Evolutionary conservation across 2,888 invertebrate species (phyloP).

Genomic region (Xanthorhoe designata): DNA sequence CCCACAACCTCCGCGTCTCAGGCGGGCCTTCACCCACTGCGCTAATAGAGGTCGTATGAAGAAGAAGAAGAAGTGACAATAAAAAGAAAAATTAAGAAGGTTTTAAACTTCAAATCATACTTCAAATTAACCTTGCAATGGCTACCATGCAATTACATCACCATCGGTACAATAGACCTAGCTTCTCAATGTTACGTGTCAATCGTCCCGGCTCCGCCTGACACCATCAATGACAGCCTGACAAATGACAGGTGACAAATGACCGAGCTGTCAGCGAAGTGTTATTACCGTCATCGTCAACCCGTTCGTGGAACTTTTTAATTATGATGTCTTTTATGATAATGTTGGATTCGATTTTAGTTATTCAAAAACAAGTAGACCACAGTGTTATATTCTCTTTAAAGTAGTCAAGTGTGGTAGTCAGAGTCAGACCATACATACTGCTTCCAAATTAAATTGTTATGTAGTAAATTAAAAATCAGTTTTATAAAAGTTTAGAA

Average conservation of each 20-base stretch:
- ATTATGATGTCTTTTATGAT: conserved; percentile 52
- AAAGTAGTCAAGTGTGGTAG: too few relatives aligned
- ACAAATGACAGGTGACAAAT: conserved; percentile 75
- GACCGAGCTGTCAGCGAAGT: conserved; percentile 58
- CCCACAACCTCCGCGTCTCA: too few relatives aligned
- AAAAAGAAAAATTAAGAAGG: too few relatives aligned
- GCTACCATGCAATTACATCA: not conserved
- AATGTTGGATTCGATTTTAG: conserved; percentile 16
- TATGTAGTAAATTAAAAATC: too few relatives aligned
- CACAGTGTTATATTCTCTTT: too few relatives aligned
- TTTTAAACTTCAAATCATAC: too few relatives aligned
- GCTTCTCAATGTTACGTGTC: conserved; percentile 65
- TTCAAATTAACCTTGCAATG: not conserved
- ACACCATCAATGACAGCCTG: conserved; percentile 77
- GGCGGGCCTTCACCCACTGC: too few relatives aligned
- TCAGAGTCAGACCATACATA: too few relatives aligned
- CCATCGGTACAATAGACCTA: not conserved
- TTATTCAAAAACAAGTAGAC: not conserved
- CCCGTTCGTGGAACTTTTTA: conserved; percentile 69
- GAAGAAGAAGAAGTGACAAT: too few relatives aligned
- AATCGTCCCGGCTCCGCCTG: conserved; percentile 71
- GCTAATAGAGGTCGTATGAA: too few relatives aligned
- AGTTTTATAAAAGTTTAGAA: too few relatives aligned
- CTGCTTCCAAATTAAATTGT: too few relatives aligned
- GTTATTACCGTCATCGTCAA: conserved; percentile 70